These are phyloP conservation scores for Megalurothrips usitatus DNA, from an alignment of 2,888 invertebrate genomes.

Conservation along the genomic window DNA sequence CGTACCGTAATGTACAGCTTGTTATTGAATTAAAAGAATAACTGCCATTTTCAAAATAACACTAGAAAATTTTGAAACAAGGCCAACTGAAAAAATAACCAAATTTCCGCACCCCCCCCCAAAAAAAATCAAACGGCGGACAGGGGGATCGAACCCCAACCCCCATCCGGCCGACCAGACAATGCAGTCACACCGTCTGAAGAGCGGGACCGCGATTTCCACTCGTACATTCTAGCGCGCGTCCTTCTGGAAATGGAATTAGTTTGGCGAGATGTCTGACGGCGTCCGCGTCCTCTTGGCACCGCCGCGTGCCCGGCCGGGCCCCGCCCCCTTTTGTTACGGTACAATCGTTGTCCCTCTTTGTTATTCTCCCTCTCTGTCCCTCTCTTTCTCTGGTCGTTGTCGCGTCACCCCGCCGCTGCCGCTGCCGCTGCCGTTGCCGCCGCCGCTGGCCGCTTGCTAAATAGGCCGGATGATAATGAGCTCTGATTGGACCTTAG, in stretches of 20 bases:
- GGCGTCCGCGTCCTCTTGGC: not conserved
- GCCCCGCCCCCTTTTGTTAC: not conserved
- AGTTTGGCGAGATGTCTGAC: constrained; percentile 19
- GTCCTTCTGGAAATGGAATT: not conserved
- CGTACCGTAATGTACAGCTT: too few relatives aligned
- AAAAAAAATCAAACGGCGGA: too few relatives aligned
- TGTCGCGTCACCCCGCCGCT: not conserved
- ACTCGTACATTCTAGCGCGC: not conserved
- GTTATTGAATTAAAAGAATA: too few relatives aligned
- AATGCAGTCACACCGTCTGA: too few relatives aligned
- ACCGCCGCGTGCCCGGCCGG: not conserved
- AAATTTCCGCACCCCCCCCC: too few relatives aligned
- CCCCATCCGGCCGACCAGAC: too few relatives aligned
- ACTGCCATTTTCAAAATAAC: too few relatives aligned
- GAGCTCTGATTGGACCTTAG: not conserved
- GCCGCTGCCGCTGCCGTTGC: not conserved
- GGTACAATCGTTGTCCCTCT: not conserved
- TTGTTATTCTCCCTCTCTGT: not conserved
- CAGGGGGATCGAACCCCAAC: too few relatives aligned
- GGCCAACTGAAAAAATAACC: too few relatives aligned
- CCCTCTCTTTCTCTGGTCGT: not conserved
- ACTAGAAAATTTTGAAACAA: too few relatives aligned
- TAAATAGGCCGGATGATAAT: constrained; percentile 13
- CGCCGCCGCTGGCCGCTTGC: not conserved
- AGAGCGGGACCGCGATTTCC: too few relatives aligned